Evolutionary conservation across 2,888 invertebrate genomes (phyloP), one percentile per base, ranked within the genome.

Genomic region (Molanna angustata): DNA sequence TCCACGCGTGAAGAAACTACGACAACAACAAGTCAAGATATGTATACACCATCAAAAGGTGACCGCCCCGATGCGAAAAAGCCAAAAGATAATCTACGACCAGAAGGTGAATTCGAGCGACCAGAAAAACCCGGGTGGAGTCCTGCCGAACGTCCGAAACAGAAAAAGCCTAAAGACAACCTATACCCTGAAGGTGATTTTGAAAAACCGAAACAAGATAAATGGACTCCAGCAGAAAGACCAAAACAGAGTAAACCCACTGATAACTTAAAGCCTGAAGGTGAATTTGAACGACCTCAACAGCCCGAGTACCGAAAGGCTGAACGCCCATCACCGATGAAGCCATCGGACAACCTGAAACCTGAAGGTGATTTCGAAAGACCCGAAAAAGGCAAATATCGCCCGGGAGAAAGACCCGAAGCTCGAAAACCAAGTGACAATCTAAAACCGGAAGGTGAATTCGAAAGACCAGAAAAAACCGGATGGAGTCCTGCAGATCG

Each of bases 11-110:
- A 76, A 47, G 68, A 74, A 45, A 76, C 79, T 64, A 74, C 74
- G 52, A 70, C 77, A 52, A 86, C 87, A 0, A 87, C 86, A 7
- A 76, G 78, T n/a, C 83, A 84, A 64, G 83, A 87, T 58, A 80
- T 84, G 57, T 86, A 80, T 62, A 80, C 73, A 64, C 77, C 70
- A n/a, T 33, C 33, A 9, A 41, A n/a, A 19, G 43, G 43, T 27
- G 62, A 61, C 43, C 69, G 71, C 27, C 69, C 70, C 60, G 68
- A 67, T 7, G 64, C 68, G 43, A 63, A 70, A 2, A 65, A 69
- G 19, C 70, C 69, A 40, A 63, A 66, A 22, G 80, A 80, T 60
- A 79, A 80, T 64, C 61, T 80, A 17, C 66, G 62, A 52, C 71
- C 74, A 0, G 79, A 79, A 64, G 79, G 79, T 6, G 67, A 67